Percentiles rank a stretch among this genome's conserved stretches.
These are phyloP conservation scores for Nothobranchius kuhntae DNA, from an alignment of 2,113 vertebrate species.

Conservation along the genomic window DNA sequence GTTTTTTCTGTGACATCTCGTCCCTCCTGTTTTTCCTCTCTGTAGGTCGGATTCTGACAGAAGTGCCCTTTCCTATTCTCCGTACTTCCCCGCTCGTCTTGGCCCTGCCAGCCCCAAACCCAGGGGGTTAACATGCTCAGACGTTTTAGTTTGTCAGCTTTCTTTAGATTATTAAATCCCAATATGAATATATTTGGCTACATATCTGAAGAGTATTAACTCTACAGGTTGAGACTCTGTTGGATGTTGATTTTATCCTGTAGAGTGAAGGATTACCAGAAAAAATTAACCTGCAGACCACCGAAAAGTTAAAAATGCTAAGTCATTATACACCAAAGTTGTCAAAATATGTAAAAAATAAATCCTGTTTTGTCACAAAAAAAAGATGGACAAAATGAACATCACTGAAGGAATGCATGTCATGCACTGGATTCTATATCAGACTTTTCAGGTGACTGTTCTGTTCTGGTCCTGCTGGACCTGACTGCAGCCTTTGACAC, in stretches of 20 bases:
- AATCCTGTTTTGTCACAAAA: too few relatives aligned
- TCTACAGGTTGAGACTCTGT: background rate
- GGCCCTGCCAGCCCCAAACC: constrained; percentile 26
- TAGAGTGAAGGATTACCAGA: background rate
- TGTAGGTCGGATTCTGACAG: constrained; percentile 64
- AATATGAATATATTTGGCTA: background rate
- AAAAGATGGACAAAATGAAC: too few relatives aligned
- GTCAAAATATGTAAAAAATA: too few relatives aligned
- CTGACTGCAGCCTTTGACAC: too few relatives aligned
- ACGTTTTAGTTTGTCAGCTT: background rate
- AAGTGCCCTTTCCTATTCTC: constrained; percentile 40
- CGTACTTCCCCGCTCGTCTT: constrained; percentile 16
- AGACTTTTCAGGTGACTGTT: too few relatives aligned
- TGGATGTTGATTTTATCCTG: background rate
- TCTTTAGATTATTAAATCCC: background rate
- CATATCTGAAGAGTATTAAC: background rate
- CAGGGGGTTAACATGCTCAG: constrained; percentile 40
- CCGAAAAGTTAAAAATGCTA: background rate
- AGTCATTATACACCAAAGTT: background rate
- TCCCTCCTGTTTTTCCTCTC: constrained; percentile 24
- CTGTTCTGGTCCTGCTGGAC: too few relatives aligned
- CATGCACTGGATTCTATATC: too few relatives aligned
- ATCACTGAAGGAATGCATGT: too few relatives aligned
- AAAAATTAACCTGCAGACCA: too few relatives aligned
- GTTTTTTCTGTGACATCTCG: constrained; percentile 24